phyloP scores from a whole-genome alignment of 2,888 invertebrate genomes.

The Hedychridium roseum region DNA sequence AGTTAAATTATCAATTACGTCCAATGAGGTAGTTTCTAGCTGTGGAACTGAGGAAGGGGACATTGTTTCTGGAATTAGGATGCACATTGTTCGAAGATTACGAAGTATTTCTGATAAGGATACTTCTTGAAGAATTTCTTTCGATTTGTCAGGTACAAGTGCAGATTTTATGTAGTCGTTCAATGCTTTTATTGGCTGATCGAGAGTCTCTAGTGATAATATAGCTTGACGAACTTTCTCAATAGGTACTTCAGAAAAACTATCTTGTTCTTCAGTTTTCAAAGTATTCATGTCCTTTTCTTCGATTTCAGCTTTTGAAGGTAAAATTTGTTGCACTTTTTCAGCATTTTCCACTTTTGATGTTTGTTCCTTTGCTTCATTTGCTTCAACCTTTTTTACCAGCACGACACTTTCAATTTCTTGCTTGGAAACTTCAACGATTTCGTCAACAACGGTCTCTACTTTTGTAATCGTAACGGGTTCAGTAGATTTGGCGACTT shows the following conservation, averaged over 20 bases:
- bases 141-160: slow-evolving; percentile 24
- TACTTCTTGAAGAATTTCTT: slow-evolving; percentile 33
- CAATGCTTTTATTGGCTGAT: too few species aligned
- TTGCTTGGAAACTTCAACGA: slow-evolving; percentile 46
- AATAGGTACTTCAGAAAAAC: too few species aligned
- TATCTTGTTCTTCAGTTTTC: too few species aligned
- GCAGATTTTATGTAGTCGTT: too few species aligned
- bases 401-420: slow-evolving; percentile 43
- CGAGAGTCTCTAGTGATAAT: too few species aligned
- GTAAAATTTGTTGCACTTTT: too few species aligned
- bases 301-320: slow-evolving; percentile 30
- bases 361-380: slow-evolving; percentile 6
- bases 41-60: slow-evolving; percentile 13
- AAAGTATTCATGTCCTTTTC: slow-evolving; percentile 27
- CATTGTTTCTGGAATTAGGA: slow-evolving; percentile 13
- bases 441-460: slow-evolving; percentile 49
- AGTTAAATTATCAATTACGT: slow-evolving; percentile 2
- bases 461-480: slow-evolving; percentile 40
- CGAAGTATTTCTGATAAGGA: too few species aligned
- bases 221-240: too few species aligned
- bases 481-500: not conserved
- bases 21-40: slow-evolving; percentile 9
- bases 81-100: slow-evolving; percentile 25
- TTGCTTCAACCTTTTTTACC: slow-evolving; percentile 35
- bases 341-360: not conserved